Percentiles rank a stretch among this genome's conserved stretches.
These are phyloP conservation scores for Acrobasis suavella DNA, from an alignment of 2,888 invertebrate genomes.

Conservation along the genomic window DNA sequence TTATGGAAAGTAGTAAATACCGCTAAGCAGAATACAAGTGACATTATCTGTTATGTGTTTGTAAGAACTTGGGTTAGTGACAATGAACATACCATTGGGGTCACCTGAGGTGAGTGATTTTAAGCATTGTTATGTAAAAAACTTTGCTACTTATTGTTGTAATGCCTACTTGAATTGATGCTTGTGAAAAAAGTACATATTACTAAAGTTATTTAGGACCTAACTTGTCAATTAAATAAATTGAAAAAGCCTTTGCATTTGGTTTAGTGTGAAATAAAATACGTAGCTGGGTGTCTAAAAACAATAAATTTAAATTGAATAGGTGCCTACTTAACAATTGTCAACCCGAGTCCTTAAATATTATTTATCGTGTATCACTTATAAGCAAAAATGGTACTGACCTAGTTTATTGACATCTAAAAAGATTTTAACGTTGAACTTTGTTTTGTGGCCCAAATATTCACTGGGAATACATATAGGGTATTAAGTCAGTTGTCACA, in stretches of 20 bases:
- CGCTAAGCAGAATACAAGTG: slow-evolving; percentile 12
- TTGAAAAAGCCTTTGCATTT: background rate
- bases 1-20: slow-evolving; percentile 20
- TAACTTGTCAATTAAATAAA: background rate
- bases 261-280: background rate
- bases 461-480: no score
- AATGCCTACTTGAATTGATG: no score
- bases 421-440: no score
- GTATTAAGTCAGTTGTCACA: no score
- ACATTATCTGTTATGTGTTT: slow-evolving; percentile 18
- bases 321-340: background rate
- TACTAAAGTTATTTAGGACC: background rate
- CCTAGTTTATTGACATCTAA: no score
- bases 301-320: background rate
- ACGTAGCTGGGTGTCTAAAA: background rate
- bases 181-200: background rate
- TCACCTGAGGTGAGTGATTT: slow-evolving; percentile 13
- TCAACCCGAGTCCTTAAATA: background rate
- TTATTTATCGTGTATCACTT: no score
- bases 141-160: background rate
- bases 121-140: background rate
- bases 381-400: no score
- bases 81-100: slow-evolving; percentile 11
- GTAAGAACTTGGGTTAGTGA: background rate
- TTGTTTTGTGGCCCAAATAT: no score